A percentile compares a stretch with the other conserved stretches of the same genome.
These are phyloP conservation scores for Lepidurus arcticus DNA, from an alignment of 1,140 invertebrate species.

Conservation along the genomic window DNA sequence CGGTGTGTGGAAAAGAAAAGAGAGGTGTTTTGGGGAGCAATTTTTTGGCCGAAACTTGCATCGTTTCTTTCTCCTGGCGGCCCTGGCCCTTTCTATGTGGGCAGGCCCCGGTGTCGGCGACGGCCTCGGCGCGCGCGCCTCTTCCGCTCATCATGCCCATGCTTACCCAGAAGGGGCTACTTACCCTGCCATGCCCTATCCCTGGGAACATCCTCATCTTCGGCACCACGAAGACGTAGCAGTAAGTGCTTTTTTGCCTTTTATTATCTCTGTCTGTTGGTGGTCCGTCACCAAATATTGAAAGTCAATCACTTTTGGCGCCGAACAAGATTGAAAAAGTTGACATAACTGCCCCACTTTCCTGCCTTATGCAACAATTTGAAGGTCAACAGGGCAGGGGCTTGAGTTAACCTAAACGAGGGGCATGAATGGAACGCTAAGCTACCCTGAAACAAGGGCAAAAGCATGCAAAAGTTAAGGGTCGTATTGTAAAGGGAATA, in stretches of 20 bases:
- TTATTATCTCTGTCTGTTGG: no score
- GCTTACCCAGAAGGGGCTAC: constrained; percentile 26
- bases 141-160: constrained; percentile 26
- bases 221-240: constrained; percentile 34
- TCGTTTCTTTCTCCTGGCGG: constrained; percentile 3
- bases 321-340: no score
- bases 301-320: no score
- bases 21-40: background rate
- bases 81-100: constrained; percentile 32
- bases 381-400: no score
- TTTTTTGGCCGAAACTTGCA: background rate
- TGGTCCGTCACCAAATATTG: no score
- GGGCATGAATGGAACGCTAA: no score
- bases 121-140: constrained; percentile 32
- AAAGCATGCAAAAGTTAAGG: no score
- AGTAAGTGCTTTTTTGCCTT: constrained; percentile 25
- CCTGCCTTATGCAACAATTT: no score
- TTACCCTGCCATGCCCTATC: constrained; percentile 33
- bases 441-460: no score
- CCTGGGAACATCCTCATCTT: constrained; percentile 33
- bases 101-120: constrained; percentile 31
- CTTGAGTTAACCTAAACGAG: no score
- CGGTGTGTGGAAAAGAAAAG: background rate
- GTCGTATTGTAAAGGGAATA: no score
- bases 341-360: no score